Conservation (phyloP, 2,888 invertebrate species). For the Thecophora atra region DNA sequence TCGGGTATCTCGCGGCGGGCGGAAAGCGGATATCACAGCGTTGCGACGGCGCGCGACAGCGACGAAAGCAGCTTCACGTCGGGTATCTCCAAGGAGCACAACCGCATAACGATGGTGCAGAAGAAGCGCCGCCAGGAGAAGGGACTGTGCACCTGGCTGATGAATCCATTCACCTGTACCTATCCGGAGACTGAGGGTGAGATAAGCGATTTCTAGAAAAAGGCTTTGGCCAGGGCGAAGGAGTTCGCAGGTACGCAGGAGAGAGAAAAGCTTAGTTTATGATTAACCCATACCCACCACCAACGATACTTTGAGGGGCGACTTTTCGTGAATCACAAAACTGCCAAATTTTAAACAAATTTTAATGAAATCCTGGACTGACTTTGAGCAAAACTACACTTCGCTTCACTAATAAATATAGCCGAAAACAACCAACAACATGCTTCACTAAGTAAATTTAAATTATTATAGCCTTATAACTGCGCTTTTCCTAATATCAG, state of each 20-base stretch:
- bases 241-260: not conserved
- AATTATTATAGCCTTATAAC: not conserved
- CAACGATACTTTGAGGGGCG: conserved; percentile 18
- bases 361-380: conserved; percentile 28
- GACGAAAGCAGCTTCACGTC: conserved; percentile 90
- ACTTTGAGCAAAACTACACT: conserved; percentile 6
- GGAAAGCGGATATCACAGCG: conserved; percentile 92
- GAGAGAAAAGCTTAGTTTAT: conserved; percentile 19
- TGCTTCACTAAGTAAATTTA: not conserved
- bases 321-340: conserved; percentile 18
- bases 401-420: not conserved
- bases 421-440: not conserved
- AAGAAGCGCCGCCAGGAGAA: conserved; percentile 76
- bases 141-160: conserved; percentile 79
- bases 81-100: conserved; percentile 65
- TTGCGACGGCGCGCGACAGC: conserved; percentile 79
- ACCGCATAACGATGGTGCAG: conserved; percentile 56
- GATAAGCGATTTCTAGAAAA: conserved; percentile 70
- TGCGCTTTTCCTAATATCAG: not conserved
- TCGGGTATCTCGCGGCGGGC: conserved; percentile 83
- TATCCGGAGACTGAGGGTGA: conserved; percentile 78
- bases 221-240: not conserved
- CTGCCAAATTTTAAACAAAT: conserved; percentile 38
- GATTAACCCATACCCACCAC: conserved; percentile 50
- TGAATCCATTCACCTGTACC: conserved; percentile 81